A percentile compares a stretch with the other conserved stretches of the same genome.
Conservation (phyloP, 2,888 invertebrate genomes). For the Gisinianus flammeolus region DNA sequence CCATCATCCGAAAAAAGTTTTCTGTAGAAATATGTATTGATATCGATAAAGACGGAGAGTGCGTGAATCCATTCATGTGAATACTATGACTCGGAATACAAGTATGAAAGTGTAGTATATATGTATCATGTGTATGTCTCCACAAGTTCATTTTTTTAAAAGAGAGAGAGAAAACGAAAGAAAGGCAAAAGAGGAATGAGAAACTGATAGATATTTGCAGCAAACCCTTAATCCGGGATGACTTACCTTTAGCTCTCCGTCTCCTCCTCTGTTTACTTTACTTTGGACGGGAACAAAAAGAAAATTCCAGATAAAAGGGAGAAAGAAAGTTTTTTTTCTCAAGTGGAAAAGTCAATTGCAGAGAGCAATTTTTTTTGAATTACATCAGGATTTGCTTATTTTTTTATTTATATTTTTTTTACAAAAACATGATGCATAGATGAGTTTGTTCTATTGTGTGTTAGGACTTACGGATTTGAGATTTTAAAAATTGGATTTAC, state of each 20-base stretch:
- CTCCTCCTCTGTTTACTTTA: not conserved
- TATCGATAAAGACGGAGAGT: conserved; percentile 6
- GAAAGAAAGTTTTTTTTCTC: not conserved
- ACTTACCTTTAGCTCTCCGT: conserved; percentile 3
- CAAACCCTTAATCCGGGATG: not conserved
- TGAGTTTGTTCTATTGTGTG: not conserved
- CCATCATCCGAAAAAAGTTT: conserved; percentile 31
- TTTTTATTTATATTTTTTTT: not conserved
- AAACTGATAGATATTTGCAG: conserved; percentile 16
- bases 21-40: conserved; percentile 9
- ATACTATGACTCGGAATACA: conserved; percentile 22
- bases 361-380: conserved; percentile 7
- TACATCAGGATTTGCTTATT: not conserved
- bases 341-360: conserved; percentile 9
- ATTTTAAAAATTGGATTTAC: no score
- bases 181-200: conserved; percentile 1
- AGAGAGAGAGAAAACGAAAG: not conserved
- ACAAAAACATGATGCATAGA: not conserved
- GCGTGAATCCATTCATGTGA: conserved; percentile 27
- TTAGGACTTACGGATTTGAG: not conserved
- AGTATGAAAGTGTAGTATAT: conserved; percentile 9
- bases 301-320: not conserved
- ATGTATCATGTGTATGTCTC: not conserved
- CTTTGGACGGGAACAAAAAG: not conserved
- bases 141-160: not conserved